phyloP scores from a whole-genome alignment of 2,113 vertebrate species.

The Apistogramma diplotaenia region DNA sequence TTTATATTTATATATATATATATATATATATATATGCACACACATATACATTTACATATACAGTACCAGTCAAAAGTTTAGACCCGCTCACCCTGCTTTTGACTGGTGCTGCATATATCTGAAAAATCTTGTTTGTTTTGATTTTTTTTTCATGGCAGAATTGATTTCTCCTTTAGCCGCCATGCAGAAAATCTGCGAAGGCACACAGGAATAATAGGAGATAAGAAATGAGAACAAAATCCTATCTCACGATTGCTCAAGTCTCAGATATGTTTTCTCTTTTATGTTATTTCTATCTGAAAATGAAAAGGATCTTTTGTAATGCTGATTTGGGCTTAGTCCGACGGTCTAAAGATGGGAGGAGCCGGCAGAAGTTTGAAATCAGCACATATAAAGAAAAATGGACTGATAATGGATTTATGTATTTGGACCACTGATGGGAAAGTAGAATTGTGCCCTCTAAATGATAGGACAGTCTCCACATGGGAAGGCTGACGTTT shows the following conservation, averaged over 20 bases:
- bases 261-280: conserved; percentile 46
- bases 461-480: not conserved
- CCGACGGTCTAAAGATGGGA: not conserved
- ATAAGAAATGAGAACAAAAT: conserved; percentile 62
- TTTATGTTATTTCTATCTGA: conserved; percentile 52
- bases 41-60: too few relatives aligned
- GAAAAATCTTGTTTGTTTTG: conserved; percentile 52
- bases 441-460: not conserved
- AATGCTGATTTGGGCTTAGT: conserved; percentile 36
- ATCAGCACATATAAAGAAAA: not conserved
- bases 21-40: too few relatives aligned
- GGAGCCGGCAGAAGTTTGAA: not conserved
- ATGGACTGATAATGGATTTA: not conserved
- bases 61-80: not conserved
- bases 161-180: conserved; percentile 57
- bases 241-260: conserved; percentile 32
- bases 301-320: conserved; percentile 57
- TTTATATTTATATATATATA: not conserved
- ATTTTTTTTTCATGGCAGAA: conserved; percentile 47
- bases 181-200: conserved; percentile 27
- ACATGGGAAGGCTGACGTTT: conserved; percentile 4
- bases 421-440: not conserved
- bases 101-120: not conserved
- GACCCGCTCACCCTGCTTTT: too few relatives aligned
- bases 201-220: conserved; percentile 44